phyloP scores from a whole-genome alignment of 2,113 vertebrate genomes.

The Salvelinus fontinalis region DNA sequence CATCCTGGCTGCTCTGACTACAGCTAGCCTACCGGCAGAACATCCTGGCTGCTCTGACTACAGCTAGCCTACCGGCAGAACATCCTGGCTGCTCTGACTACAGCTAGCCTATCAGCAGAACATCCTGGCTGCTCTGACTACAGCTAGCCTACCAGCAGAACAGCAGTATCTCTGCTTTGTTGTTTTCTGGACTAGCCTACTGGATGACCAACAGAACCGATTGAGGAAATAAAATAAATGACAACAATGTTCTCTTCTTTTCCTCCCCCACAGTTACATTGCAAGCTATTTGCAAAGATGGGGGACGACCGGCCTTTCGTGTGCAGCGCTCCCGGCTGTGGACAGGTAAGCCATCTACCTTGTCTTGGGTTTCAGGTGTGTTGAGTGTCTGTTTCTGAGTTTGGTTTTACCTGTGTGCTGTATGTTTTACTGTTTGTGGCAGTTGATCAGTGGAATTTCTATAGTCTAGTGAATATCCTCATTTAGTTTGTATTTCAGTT shows the following conservation, averaged over 20 bases:
- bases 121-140: too few relatives aligned
- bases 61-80: too few relatives aligned
- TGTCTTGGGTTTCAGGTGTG: slow-evolving; percentile 42
- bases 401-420: neutral
- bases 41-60: too few relatives aligned
- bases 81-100: too few relatives aligned
- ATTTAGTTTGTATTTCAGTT: too few relatives aligned
- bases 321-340: slow-evolving; percentile 93
- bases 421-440: slow-evolving; percentile 6
- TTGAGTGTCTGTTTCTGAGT: slow-evolving; percentile 4
- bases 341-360: slow-evolving; percentile 85
- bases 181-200: slow-evolving; percentile 36
- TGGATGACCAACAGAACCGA: too few relatives aligned
- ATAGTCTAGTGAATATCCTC: too few relatives aligned
- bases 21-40: too few relatives aligned
- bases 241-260: slow-evolving; percentile 73
- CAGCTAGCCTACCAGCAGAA: too few relatives aligned
- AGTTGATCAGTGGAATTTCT: neutral
- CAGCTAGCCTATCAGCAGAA: too few relatives aligned
- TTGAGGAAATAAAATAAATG: slow-evolving; percentile 40
- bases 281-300: slow-evolving; percentile 85
- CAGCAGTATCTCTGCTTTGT: slow-evolving; percentile 64
- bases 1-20: too few relatives aligned
- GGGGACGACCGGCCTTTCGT: slow-evolving; percentile 98
- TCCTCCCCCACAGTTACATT: slow-evolving; percentile 75